A percentile compares a stretch with the other conserved stretches of the same genome.
These are phyloP conservation scores for Drosophila mayaguana DNA, from an alignment of 2,888 invertebrate genomes.

Conservation along the genomic window DNA sequence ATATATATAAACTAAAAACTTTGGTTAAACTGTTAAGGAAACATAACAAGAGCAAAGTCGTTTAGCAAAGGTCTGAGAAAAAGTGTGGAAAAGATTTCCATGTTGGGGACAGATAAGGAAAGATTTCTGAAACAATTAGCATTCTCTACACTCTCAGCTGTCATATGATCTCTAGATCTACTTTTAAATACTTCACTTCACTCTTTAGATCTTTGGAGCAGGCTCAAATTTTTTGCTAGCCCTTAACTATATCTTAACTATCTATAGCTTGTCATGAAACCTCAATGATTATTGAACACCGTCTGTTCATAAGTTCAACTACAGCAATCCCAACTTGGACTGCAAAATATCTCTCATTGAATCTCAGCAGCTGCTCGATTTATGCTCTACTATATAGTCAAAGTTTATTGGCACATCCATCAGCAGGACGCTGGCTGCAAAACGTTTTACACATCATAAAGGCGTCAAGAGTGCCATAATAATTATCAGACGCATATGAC, in stretches of 20 bases:
- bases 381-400: constrained; percentile 2
- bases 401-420: constrained; percentile 64
- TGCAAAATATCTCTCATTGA: constrained; percentile 8
- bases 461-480: constrained; percentile 79
- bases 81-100: not conserved
- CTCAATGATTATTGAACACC: not conserved
- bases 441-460: constrained; percentile 79
- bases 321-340: not conserved
- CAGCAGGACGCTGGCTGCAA: constrained; percentile 62
- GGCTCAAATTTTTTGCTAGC: too few species aligned
- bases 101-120: too few species aligned
- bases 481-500: constrained; percentile 65
- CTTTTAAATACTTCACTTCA: not conserved
- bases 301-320: not conserved
- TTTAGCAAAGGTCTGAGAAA: not conserved
- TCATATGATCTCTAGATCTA: too few species aligned
- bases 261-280: too few species aligned
- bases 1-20: not conserved
- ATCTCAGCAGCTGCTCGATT: constrained; percentile 13
- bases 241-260: too few species aligned
- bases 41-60: not conserved
- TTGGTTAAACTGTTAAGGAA: not conserved
- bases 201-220: not conserved
- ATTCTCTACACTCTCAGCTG: too few species aligned
- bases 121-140: not conserved